Conservation (phyloP, 2,888 invertebrate species). For the Adineta ricciae region DNA sequence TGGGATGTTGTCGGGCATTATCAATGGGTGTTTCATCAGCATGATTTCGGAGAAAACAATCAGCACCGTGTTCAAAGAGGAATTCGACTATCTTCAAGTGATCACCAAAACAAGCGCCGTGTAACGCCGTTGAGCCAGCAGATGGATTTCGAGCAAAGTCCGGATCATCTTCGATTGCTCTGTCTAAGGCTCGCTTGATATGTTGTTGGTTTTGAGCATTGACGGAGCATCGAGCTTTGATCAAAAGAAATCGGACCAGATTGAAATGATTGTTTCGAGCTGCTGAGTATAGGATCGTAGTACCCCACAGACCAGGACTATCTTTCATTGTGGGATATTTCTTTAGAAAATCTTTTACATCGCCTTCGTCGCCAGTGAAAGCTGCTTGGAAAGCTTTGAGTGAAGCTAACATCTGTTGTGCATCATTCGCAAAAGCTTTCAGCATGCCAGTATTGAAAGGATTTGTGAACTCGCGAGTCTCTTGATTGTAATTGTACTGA, state of each 20-base stretch:
- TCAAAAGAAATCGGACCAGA: background rate
- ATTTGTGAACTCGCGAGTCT: background rate
- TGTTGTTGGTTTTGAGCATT: background rate
- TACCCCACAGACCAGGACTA: background rate
- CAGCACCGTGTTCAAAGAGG: background rate
- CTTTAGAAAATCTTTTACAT: background rate
- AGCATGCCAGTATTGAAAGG: background rate
- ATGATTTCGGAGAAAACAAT: background rate
- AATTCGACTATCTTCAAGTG: background rate
- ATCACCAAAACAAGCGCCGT: background rate
- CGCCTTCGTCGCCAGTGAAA: background rate
- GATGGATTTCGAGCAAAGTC: background rate
- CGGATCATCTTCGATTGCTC: background rate
- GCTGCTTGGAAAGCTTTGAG: background rate
- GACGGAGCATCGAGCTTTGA: background rate
- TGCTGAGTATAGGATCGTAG: background rate
- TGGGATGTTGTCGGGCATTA: background rate
- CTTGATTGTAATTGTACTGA: background rate
- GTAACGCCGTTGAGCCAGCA: background rate
- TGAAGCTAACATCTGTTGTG: background rate
- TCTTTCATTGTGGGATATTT: background rate
- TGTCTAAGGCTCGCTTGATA: background rate
- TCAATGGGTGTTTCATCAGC: background rate
- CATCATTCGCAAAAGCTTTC: background rate
- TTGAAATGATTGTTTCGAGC: background rate